These are phyloP conservation scores for Suricata suricatta DNA, from an alignment of 2,113 vertebrate genomes.

Conservation along the genomic window DNA sequence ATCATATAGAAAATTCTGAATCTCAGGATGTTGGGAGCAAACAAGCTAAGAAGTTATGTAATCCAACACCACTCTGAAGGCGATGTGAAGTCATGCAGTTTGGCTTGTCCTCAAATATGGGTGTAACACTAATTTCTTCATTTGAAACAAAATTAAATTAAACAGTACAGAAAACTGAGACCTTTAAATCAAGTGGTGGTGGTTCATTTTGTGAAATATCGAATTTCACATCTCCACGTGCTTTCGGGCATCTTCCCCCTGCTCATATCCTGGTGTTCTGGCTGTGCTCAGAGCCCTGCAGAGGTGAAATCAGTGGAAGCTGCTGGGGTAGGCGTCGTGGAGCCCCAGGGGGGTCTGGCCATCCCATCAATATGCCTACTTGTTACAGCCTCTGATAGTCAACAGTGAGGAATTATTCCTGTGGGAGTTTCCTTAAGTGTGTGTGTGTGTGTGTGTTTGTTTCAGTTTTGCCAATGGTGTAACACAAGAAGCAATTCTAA, in stretches of 20 bases:
- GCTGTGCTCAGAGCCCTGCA: neutral
- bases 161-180: slow-evolving; percentile 82
- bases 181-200: slow-evolving; percentile 79
- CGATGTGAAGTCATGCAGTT: slow-evolving; percentile 84
- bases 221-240: neutral
- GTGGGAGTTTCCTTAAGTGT: neutral
- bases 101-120: slow-evolving; percentile 84
- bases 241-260: neutral
- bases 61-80: slow-evolving; percentile 80
- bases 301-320: neutral
- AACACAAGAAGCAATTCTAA: neutral
- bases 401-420: neutral
- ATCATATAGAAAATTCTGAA: slow-evolving; percentile 78
- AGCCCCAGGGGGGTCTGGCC: neutral
- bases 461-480: neutral
- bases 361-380: fast-evolving
- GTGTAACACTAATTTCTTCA: slow-evolving; percentile 85
- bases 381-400: neutral
- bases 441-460: neutral
- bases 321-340: fast-evolving
- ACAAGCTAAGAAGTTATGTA: slow-evolving; percentile 82
- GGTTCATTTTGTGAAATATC: neutral
- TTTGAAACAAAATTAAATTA: slow-evolving; percentile 84
- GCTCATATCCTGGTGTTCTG: neutral
- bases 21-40: slow-evolving; percentile 82